Base-by-base conservation (phyloP, 2,113 vertebrate genomes). In the Canis aureus region DNA sequence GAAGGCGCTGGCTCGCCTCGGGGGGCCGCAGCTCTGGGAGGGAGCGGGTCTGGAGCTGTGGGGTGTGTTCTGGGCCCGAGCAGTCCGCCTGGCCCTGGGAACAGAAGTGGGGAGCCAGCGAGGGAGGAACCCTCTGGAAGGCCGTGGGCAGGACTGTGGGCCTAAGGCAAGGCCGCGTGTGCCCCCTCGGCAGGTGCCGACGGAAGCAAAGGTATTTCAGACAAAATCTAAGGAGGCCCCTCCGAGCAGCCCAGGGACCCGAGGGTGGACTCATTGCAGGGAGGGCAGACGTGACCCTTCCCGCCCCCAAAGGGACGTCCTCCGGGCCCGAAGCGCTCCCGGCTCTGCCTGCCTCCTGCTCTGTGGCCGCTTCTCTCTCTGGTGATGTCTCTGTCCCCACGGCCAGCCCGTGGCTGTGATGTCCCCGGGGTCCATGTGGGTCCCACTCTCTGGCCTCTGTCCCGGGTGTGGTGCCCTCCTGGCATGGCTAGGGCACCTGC, bases 31-130 rank as follows among this genome's bases (percentile, higher is more conserved):
- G 51, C 8, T 17, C 3, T 23, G 12, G 66, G n/a, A 23, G 22
- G 11, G 4, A 2, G 7, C 20, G 23, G 2, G 22, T 9, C 16
- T 11, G 8, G 51, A 85, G 38, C 62, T 0, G 0, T 3, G 9
- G n/a, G 57, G 55, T 0, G 8, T 8, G 43, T 22, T 35, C 32
- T 0, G 38, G 35, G 11, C n/a, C 73, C 0, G 0, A 29, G 55
- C 32, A 35, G 51, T 13, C 71, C 16, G 0, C 25, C 66, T 43
- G 6, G 62, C 55, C 78, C 78, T 51, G 51, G 69, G 60, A 16
- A 10, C 29, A 38, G 1, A 19, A 29, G 35, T 11, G 35, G 73
- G 35, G 35, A 22, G 35, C 49, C 19, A n/a, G 73, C 8, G 25
- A 1, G 0, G 27, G 71, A n/a, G 6, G 29, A 25, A 25, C 22